These are phyloP conservation scores for Ammospiza caudacuta DNA, from an alignment of 2,113 vertebrate species.

Conservation along the genomic window DNA sequence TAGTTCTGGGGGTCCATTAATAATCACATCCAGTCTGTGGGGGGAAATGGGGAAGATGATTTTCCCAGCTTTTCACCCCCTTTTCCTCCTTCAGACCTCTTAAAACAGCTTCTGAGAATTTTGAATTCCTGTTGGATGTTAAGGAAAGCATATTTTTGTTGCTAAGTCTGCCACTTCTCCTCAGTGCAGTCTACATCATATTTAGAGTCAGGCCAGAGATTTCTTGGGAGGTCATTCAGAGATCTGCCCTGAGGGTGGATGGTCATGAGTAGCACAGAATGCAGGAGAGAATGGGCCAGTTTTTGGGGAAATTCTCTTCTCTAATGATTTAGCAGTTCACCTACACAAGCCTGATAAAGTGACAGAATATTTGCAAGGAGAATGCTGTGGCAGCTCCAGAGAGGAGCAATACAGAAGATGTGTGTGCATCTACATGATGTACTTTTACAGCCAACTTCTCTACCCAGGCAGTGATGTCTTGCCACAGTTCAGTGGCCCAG, in stretches of 20 bases:
- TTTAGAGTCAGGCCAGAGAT: neutral
- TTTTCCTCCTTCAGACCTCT: neutral
- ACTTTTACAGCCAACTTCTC: neutral
- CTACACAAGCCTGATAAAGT: neutral
- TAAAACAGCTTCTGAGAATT: neutral
- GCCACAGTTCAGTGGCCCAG: neutral
- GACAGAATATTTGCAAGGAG: neutral
- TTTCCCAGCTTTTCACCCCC: neutral
- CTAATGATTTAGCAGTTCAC: neutral
- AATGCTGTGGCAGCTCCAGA: neutral
- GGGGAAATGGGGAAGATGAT: no score
- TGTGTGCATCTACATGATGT: neutral
- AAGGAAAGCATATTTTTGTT: neutral
- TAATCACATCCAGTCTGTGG: neutral
- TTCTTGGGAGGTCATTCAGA: neutral
- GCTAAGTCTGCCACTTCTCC: neutral
- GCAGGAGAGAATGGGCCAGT: neutral
- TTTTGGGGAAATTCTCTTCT: neutral
- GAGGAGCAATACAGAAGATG: neutral
- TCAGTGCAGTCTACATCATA: neutral
- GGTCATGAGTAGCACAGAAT: neutral
- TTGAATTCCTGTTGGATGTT: neutral
- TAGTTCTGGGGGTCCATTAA: neutral
- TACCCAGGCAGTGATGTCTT: neutral
- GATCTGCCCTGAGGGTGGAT: neutral